Conservation (phyloP, 1,140 invertebrate genomes). For the Leptinotarsa lineolata region DNA sequence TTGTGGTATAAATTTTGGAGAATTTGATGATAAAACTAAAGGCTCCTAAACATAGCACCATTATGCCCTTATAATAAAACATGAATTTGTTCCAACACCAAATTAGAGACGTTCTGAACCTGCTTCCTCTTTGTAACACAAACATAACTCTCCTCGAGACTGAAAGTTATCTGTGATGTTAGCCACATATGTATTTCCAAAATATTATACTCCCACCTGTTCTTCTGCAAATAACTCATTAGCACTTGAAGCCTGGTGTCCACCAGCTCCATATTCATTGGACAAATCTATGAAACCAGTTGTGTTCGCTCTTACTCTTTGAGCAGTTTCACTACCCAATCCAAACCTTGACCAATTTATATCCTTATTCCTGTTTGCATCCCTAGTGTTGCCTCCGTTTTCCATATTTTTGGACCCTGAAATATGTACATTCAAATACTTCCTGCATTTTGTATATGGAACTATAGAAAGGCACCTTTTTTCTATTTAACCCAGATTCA, state of each 20-base stretch:
- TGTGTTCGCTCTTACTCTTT: constrained; percentile 60
- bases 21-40: too few species aligned
- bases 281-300: constrained; percentile 72
- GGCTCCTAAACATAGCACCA: background rate
- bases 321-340: constrained; percentile 57
- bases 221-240: constrained; percentile 90
- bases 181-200: background rate
- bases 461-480: background rate
- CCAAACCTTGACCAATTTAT: constrained; percentile 65
- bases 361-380: constrained; percentile 42
- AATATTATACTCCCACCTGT: constrained; percentile 61
- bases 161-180: background rate
- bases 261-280: constrained; percentile 74
- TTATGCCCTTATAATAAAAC: too few species aligned
- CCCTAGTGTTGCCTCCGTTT: constrained; percentile 27
- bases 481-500: background rate
- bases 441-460: background rate
- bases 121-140: background rate
- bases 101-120: background rate
- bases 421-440: background rate
- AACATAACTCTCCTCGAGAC: background rate
- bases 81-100: background rate
- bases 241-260: constrained; percentile 79
- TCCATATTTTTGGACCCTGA: constrained; percentile 12
- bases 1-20: too few species aligned